Conservation (phyloP, 2,113 vertebrate species). For the Picathartes gymnocephalus region DNA sequence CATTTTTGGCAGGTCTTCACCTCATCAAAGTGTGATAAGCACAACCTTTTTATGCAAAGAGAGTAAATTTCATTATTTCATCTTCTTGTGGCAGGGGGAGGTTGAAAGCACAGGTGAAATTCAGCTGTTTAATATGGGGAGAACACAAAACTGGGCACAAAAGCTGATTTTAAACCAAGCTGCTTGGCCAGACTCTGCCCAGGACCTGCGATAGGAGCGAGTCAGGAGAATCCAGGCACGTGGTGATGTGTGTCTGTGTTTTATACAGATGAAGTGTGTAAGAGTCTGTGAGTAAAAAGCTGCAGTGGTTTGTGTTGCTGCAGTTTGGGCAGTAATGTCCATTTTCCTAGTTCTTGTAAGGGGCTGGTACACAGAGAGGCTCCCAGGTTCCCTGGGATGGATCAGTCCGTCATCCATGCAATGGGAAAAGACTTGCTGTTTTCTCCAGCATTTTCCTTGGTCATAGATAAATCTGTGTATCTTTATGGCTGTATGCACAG, state of each 20-base stretch:
- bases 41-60: neutral
- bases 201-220: rapidly evolving
- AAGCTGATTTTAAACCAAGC: neutral
- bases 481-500: neutral
- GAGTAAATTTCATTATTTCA: neutral
- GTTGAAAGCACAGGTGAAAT: neutral
- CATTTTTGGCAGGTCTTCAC: rapidly evolving
- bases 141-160: neutral
- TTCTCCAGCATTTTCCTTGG: neutral
- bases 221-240: neutral
- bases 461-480: rapidly evolving
- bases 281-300: no score
- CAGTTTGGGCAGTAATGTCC: rapidly evolving
- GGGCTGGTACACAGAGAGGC: neutral
- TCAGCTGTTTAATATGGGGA: neutral
- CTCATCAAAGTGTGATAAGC: neutral
- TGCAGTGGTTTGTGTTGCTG: neutral
- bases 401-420: neutral
- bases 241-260: rapidly evolving
- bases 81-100: neutral
- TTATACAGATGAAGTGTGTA: rapidly evolving
- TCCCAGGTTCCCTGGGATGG: neutral
- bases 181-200: neutral
- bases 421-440: neutral
- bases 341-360: rapidly evolving